Evolutionary conservation across 2,113 vertebrate species (phyloP), one percentile per base, ranked within the genome.

Genomic region (Rhynchomys soricoides): DNA sequence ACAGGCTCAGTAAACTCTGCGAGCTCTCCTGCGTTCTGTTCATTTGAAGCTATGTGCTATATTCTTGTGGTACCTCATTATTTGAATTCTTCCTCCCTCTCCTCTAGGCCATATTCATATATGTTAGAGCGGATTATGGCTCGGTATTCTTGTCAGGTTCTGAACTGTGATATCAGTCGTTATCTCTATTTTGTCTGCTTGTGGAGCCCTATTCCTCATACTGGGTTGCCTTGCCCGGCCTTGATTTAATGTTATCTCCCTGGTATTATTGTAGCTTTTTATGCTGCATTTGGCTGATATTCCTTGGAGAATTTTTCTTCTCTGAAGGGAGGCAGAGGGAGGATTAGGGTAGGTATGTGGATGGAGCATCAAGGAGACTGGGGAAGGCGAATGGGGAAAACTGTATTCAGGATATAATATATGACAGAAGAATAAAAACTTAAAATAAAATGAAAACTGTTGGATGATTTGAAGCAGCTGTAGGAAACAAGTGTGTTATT

Each of bases 381-480:
- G 26, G 11, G 64, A 31, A n/a, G 37, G 37, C 3, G 0, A n/a
- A 21, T 24, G 17, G 21, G 71, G n/a, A 3, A 43, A 40, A 43
- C 71, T 73, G 21, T n/a, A 73, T 22, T 22, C 9, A 4, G 71
- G n/a, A 40, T 73, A 9, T 73, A 73, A 73, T 73, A 73, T 73
- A 40, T 22, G 71, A 73, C 19, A 22, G 9, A 43, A 40, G 71
- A 73, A 73, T 43, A 24, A 21, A 71, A n/a, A 24, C n/a, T 43
- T 73, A 40, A 68, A 40, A 40, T 40, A 73, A 73, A 43, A 40
- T 19, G 6, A 43, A 73, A 73, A 40, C 71, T 73, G 9, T 9
- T 9, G n/a, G 81, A 94, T 68, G 78, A 45, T 85, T 90, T 66
- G 68, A 95, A 88, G 86, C 83, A 91, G 64, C 73, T 81, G 52